Evolutionary conservation across 2,113 vertebrate genomes (phyloP).

Genomic region (Crotalus horridus): DNA sequence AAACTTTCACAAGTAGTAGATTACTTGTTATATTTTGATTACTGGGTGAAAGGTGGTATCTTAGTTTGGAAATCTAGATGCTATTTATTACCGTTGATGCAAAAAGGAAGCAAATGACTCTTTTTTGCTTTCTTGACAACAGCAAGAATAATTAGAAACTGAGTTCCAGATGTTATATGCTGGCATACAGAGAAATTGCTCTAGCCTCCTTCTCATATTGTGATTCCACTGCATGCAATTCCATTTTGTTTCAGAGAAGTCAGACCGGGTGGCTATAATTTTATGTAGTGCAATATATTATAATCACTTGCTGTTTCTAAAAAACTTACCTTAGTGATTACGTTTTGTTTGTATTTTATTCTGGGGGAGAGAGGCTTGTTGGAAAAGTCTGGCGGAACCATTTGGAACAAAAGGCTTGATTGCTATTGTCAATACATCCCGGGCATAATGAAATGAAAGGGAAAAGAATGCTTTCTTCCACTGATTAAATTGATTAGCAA

Average conservation of each 20-base stretch:
- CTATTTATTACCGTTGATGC: not conserved
- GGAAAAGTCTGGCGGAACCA: not conserved
- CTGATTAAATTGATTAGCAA: not conserved
- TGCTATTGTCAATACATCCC: not conserved
- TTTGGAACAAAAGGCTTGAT: not conserved
- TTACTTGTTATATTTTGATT: not conserved
- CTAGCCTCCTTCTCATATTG: too few relatives aligned
- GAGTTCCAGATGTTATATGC: not conserved
- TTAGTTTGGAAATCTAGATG: not conserved
- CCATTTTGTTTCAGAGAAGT: not conserved
- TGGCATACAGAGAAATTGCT: not conserved
- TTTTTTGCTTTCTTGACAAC: not conserved
- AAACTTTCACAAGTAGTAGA: not conserved
- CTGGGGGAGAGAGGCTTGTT: not conserved
- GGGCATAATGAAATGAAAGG: not conserved
- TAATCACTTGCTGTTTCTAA: not conserved
- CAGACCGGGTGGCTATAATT: not conserved
- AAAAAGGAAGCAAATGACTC: not conserved
- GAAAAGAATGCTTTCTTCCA: not conserved
- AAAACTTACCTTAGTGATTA: not conserved
- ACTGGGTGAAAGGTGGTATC: not conserved
- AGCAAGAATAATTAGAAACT: not conserved
- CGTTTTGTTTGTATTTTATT: not conserved
- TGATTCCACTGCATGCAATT: not conserved
- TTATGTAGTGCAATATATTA: not conserved